Evolutionary conservation across 2,797 vertebrate genomes (phyloP), one percentile per base, ranked within the genome.

Genomic region (Poliocrania exsul): DNA sequence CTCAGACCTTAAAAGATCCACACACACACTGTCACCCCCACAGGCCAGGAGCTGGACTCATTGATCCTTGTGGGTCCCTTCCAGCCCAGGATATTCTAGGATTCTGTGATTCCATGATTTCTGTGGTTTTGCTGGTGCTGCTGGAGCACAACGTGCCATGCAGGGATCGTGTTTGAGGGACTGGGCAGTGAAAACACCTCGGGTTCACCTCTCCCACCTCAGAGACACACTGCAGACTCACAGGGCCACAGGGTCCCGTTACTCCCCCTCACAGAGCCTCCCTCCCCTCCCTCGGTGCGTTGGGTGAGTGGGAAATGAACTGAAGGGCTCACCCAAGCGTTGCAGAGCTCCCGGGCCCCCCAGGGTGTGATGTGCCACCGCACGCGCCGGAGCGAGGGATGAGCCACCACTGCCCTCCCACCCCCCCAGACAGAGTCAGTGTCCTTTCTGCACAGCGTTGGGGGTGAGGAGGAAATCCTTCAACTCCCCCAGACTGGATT

Each of bases 161-260:
- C 25, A 29, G 24, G 35, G 67, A 33, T 42, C 4, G 8, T 16
- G 5, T 60, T 51, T 18, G 19, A 4, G 49, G 40, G 21, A 4
- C 47, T 17, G 46, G 29, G 28, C 64, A 47, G 3, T 26, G 13
- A 15, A 21, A 90, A 33, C 57, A 29, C 58, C 78, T 53, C 2
- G 0, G 15, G 21, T 75, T 50, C 17, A 3, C 12, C 8, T 57
- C 50, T 42, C 24, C 60, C 23, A 0, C 20, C 65, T 61, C 80
- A 40, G 61, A 37, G 53, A 13, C 40, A 11, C 61, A 10, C 57
- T 67, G 40, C 58, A 37, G 66, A 17, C 23, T 25, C 61, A 13
- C 7, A 3, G 49, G 11, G 40, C 42, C 5, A 1, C 5, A 20
- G 8, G 23, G 26, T 21, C 33, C 49, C 1, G 0, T 37, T 7